These are phyloP conservation scores for Heliothis virescens DNA, from an alignment of 1,140 invertebrate genomes.

Conservation along the genomic window DNA sequence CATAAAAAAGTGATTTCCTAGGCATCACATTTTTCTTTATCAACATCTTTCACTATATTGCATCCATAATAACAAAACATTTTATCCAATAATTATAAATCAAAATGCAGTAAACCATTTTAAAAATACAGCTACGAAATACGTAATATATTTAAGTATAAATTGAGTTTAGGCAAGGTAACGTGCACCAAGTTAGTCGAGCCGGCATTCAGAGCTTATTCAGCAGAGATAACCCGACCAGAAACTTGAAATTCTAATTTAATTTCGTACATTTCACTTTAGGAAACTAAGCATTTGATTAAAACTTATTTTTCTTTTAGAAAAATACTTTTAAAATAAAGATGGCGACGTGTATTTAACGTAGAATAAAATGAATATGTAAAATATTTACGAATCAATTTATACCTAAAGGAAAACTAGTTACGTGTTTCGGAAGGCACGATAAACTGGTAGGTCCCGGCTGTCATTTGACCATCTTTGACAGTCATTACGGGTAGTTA, in stretches of 20 bases:
- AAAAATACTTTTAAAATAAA: neutral
- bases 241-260: conserved; percentile 57
- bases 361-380: neutral
- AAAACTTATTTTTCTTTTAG: conserved; percentile 12
- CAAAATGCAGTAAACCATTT: no score
- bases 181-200: conserved; percentile 9
- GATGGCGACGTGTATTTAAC: neutral
- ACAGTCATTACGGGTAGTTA: no score
- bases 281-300: conserved; percentile 32
- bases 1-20: no score
- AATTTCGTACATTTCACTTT: conserved; percentile 50
- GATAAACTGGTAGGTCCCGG: no score
- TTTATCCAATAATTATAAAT: no score
- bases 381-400: neutral
- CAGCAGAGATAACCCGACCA: conserved; percentile 50
- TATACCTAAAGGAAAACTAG: neutral
- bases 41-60: no score
- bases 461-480: no score
- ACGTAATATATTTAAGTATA: neutral
- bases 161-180: conserved; percentile 10
- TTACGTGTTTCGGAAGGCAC: neutral
- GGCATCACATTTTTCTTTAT: no score
- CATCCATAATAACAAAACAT: no score
- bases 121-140: neutral
- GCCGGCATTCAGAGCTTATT: conserved; percentile 40